Conservation (phyloP, 2,888 invertebrate species). For the Lepidocyrtoides sp. region DNA sequence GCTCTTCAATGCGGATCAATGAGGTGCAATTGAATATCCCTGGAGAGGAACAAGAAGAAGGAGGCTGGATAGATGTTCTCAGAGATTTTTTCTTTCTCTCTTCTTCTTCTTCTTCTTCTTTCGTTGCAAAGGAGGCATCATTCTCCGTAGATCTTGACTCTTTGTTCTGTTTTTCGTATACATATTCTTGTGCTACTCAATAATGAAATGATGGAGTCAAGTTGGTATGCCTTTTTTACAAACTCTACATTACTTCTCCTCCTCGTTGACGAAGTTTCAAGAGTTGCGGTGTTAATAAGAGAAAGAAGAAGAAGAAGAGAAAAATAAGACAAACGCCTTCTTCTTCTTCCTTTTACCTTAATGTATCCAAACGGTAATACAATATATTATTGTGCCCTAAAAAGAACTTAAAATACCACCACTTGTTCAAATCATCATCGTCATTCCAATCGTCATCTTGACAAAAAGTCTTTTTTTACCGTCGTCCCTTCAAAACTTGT, state of each 20-base stretch:
- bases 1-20: constrained; percentile 55
- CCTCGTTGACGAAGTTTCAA: constrained; percentile 68
- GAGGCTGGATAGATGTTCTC: background rate
- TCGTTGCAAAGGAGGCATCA: constrained; percentile 57
- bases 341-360: constrained; percentile 43
- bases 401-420: constrained; percentile 31
- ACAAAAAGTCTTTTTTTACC: constrained; percentile 71
- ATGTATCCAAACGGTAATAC: constrained; percentile 1
- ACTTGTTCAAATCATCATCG: constrained; percentile 57
- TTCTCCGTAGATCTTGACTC: constrained; percentile 67
- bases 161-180: constrained; percentile 22
- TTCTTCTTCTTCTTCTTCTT: constrained; percentile 42
- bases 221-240: constrained; percentile 60
- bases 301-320: background rate
- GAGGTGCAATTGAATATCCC: constrained; percentile 66
- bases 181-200: constrained; percentile 71
- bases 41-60: constrained; percentile 41
- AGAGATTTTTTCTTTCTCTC: too few relatives aligned
- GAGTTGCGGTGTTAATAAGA: constrained; percentile 74
- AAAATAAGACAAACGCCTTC: constrained; percentile 70
- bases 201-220: constrained; percentile 79
- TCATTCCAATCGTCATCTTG: constrained; percentile 32
- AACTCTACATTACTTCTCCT: constrained; percentile 45
- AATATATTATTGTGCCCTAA: background rate
- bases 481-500: constrained; percentile 69